Evolutionary conservation across 2,797 vertebrate species (phyloP).

Genomic region (Garrulus glandarius): DNA sequence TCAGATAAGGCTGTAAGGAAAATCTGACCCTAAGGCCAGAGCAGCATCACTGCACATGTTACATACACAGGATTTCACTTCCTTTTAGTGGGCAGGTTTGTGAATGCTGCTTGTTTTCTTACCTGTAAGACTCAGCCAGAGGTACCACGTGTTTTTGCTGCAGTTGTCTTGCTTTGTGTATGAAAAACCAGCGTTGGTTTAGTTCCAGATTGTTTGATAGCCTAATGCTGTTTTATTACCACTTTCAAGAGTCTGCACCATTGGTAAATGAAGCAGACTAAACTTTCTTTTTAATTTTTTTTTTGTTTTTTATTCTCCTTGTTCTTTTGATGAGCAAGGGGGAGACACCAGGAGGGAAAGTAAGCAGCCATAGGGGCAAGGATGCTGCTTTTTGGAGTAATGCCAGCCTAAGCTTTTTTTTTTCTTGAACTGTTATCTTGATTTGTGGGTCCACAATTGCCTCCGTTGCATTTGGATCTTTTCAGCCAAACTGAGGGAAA

Average conservation of each 20-base stretch:
- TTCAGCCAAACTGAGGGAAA: neutral
- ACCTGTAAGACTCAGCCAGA: neutral
- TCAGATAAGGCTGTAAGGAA: neutral
- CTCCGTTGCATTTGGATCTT: neutral
- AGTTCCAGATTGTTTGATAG: neutral
- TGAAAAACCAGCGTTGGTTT: neutral
- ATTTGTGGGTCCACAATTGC: neutral
- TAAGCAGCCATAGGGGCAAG: neutral
- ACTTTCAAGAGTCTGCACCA: neutral
- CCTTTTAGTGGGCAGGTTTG: neutral
- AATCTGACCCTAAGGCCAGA: neutral
- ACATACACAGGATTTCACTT: neutral
- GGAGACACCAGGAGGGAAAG: neutral
- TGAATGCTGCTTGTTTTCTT: neutral
- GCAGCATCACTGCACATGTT: neutral
- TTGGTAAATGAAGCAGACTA: neutral
- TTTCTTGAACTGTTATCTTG: neutral
- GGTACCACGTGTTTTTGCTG: neutral
- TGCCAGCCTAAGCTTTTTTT: neutral
- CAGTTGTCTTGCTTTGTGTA: neutral
- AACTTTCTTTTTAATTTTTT: neutral
- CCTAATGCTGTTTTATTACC: neutral
- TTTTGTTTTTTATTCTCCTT: neutral
- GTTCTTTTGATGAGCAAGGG: neutral
- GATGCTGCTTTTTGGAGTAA: neutral